Evolutionary conservation across 2,888 invertebrate species (phyloP), one percentile per base, ranked within the genome.

Genomic region (Synanthedon myopaeformis): DNA sequence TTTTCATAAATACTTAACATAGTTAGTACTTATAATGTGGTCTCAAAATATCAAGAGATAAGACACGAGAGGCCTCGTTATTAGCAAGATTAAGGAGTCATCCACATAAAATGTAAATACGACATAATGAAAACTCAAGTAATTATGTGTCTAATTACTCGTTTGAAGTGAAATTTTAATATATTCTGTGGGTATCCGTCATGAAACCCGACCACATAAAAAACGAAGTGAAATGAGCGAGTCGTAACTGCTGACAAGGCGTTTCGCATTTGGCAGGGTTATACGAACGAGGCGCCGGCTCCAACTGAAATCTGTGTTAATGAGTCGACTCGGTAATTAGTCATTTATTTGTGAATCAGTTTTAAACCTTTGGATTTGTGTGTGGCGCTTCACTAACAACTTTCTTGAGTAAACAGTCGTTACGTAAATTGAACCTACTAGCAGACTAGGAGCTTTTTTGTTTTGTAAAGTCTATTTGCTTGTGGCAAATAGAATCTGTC

Each of bases 301-400:
- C 42, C 42, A 23, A 14, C 45, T 13, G 49, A 52, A 64, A 64
- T 62, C 64, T 58, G 59, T 58, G 63, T 62, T 65, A 65, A 65
- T 65, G 66, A 65, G 66, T 63, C 56, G 58, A 63, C 58, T 54
- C 58, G 51, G 61, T 64, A 65, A 65, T 65, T 65, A 65, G 66
- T 63, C 66, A 65, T 65, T 65, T 61, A 65, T 63, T 65, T 58
- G 56, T 65, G 61, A 65, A 57, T 62, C 55, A 61, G 63, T 63
- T 63, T 45, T 5, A 45, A 14, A 14, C n/a, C 13, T 12, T 45
- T 45, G 45, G n/a, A 14, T 45, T n/a, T 13, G 45, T 12, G 45
- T 45, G n/a, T 13, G 45, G 12, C n/a, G n/a, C 12, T 45, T 45
- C 13, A 45, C n/a, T 45, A 45, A 12, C 45, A 45, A 45, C 13